phyloP scores from a whole-genome alignment of 23 tunicate species.

The Ascidia mentula region DNA sequence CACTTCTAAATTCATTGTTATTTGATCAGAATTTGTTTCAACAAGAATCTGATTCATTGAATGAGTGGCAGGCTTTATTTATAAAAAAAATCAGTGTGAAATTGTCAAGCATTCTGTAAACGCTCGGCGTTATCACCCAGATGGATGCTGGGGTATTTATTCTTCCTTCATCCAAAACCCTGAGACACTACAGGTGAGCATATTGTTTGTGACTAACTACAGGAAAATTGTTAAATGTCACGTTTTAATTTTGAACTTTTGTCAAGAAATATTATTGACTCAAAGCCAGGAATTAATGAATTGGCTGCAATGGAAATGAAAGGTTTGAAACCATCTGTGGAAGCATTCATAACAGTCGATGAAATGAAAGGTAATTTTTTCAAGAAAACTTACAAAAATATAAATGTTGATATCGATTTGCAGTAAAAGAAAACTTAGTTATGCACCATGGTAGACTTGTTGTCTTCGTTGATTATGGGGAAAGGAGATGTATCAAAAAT shows the following conservation, averaged over 20 bases:
- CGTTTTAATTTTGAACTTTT: neutral
- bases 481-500: neutral
- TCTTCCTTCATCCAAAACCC: conserved; percentile 24
- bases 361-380: conserved; percentile 25
- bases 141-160: conserved; percentile 20
- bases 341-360: conserved; percentile 11
- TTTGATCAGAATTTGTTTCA: conserved; percentile 8
- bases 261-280: neutral
- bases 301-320: neutral
- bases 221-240: neutral
- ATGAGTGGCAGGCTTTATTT: conserved; percentile 28
- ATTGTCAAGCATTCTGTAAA: neutral
- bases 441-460: conserved; percentile 1
- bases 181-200: conserved; percentile 3
- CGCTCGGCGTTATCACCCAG: conserved; percentile 24
- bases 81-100: conserved; percentile 4
- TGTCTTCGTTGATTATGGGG: neutral
- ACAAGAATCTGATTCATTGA: neutral
- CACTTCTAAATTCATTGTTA: neutral
- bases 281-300: conserved; percentile 7
- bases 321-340: neutral
- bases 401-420: neutral
- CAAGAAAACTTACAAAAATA: neutral
- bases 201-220: neutral
- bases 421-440: conserved; percentile 21